phyloP scores from a whole-genome alignment of 2,888 invertebrate genomes.

The Drosophila quasianomalipes region DNA sequence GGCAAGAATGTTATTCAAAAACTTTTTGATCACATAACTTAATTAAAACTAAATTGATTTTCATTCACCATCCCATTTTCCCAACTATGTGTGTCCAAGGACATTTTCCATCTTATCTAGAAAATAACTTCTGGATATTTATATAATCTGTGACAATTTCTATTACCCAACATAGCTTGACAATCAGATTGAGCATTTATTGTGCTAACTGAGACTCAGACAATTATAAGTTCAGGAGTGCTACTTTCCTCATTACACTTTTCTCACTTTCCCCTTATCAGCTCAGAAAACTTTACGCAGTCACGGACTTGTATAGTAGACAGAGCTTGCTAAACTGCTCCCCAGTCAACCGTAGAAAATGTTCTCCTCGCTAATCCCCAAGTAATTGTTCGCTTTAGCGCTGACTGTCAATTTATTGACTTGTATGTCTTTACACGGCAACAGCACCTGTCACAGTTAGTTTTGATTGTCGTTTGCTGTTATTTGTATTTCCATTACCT shows the following conservation, averaged over 20 bases:
- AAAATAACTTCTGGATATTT: background rate
- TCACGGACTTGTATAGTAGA: conserved; percentile 8
- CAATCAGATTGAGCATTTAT: conserved; percentile 1
- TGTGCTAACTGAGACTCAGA: background rate
- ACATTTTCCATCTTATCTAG: background rate
- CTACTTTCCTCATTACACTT: background rate
- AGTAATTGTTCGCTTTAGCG: conserved; percentile 72
- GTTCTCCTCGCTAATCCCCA: conserved; percentile 65
- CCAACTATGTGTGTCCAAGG: background rate
- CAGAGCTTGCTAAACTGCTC: background rate
- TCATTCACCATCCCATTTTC: background rate
- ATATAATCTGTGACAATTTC: background rate
- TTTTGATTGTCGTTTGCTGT: conserved; percentile 48
- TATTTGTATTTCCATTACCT: conserved; percentile 40
- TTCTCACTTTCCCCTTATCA: background rate
- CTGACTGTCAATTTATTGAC: conserved; percentile 75
- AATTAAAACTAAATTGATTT: background rate
- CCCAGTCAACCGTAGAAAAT: conserved; percentile 25
- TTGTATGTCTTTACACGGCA: conserved; percentile 44
- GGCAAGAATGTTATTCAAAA: background rate
- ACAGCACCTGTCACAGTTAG: conserved; percentile 68
- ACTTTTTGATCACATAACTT: background rate
- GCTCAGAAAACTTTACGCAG: conserved; percentile 7
- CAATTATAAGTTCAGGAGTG: conserved; percentile 35
- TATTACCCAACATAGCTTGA: background rate